Evolutionary conservation across 2,113 vertebrate species (phyloP).

Genomic region (Phalacrocorax carbo): DNA sequence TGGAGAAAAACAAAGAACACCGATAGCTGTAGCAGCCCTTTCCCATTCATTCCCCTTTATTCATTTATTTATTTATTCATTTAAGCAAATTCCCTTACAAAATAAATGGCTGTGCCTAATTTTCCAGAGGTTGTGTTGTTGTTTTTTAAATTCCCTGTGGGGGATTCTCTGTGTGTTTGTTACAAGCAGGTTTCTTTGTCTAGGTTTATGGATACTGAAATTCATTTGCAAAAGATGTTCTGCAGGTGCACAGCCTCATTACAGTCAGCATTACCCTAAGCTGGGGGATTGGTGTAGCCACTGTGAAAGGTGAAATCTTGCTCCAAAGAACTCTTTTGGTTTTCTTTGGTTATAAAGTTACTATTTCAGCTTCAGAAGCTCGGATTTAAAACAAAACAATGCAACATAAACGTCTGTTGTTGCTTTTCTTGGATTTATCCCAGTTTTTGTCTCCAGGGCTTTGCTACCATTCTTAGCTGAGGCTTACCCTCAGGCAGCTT

Average conservation of each 20-base stretch:
- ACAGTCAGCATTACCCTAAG: not conserved
- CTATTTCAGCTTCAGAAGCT: not conserved
- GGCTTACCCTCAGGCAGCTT: not conserved
- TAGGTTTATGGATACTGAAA: not conserved
- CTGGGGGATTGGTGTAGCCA: not conserved
- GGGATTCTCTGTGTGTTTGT: not conserved
- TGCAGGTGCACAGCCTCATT: not conserved
- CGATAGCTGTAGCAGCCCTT: not conserved
- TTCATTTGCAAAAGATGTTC: not conserved
- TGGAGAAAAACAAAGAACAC: not conserved
- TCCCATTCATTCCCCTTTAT: not conserved
- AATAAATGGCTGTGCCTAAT: not conserved
- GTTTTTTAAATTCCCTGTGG: not conserved
- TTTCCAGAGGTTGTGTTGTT: not conserved
- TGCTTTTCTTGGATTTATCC: not conserved
- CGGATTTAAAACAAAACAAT: not conserved
- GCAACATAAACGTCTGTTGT: not conserved
- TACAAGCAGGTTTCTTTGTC: not conserved
- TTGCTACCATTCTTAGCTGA: not conserved
- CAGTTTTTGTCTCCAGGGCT: conserved; percentile 6
- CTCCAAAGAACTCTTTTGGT: not conserved
- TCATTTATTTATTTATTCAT: not conserved
- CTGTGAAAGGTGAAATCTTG: not conserved
- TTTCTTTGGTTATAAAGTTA: not conserved
- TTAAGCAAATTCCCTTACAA: not conserved